phyloP scores from a whole-genome alignment of 2,113 vertebrate genomes.

The Strix aluco region DNA sequence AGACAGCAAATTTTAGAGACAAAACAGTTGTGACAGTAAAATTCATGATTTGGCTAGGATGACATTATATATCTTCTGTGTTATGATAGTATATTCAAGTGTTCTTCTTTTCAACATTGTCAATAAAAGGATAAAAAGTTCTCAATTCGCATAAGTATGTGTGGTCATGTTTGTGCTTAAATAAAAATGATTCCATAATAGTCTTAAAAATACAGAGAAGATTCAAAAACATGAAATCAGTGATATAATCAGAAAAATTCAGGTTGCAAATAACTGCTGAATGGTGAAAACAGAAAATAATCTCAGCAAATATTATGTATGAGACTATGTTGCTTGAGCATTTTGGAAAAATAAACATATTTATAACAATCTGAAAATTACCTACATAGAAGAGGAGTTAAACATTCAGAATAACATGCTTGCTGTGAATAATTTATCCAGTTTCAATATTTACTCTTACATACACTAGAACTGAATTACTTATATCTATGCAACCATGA shows the following conservation, averaged over 20 bases:
- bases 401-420: conserved; percentile 4
- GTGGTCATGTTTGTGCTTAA: background rate
- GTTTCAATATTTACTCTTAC: conserved; percentile 24
- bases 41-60: background rate
- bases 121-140: background rate
- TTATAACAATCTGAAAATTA: conserved; percentile 14
- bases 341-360: conserved; percentile 25
- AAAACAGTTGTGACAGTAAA: background rate
- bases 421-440: conserved; percentile 24
- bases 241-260: background rate
- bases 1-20: background rate
- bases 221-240: background rate
- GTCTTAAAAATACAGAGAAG: background rate
- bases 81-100: background rate
- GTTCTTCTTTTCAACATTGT: background rate
- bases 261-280: background rate
- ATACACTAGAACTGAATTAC: background rate
- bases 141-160: background rate
- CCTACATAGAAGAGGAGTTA: background rate
- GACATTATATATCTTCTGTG: background rate
- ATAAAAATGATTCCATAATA: background rate
- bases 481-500: background rate
- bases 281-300: background rate
- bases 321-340: background rate
- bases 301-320: background rate